Conservation (phyloP, 1,140 invertebrate species). For the Papilio aristodemus region DNA sequence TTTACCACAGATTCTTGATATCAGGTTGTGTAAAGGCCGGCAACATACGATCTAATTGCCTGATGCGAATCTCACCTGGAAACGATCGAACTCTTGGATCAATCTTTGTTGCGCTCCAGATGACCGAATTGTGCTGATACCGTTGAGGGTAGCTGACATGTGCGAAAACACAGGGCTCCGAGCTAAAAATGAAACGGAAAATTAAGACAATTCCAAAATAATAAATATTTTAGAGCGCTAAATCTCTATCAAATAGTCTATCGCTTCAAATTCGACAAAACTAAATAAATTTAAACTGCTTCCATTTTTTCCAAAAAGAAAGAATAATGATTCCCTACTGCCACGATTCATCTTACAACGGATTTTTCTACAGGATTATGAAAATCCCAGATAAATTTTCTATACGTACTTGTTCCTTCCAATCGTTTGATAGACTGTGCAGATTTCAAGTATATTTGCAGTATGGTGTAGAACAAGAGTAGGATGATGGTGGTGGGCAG, state of each 20-base stretch:
- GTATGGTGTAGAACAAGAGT: constrained; percentile 86
- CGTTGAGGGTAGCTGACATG: constrained; percentile 88
- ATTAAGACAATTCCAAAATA: constrained; percentile 8
- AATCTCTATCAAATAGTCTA: too few relatives aligned
- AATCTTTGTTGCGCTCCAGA: constrained; percentile 84
- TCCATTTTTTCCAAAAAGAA: too few relatives aligned
- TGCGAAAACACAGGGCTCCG: constrained; percentile 92
- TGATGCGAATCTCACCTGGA: constrained; percentile 22
- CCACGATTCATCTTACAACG: too few relatives aligned
- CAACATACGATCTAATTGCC: too few relatives aligned
- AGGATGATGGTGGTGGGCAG: constrained; percentile 85
- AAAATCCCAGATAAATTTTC: neutral
- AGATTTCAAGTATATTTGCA: constrained; percentile 89
- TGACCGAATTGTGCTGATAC: constrained; percentile 90
- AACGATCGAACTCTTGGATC: constrained; percentile 85
- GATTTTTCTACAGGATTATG: too few relatives aligned
- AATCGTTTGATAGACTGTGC: constrained; percentile 92
- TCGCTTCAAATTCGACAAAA: too few relatives aligned
- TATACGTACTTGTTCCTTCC: constrained; percentile 87
- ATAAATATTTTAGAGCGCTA: constrained; percentile 12
- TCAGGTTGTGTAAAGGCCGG: too few relatives aligned
- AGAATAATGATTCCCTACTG: too few relatives aligned
- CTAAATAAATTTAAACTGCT: too few relatives aligned
- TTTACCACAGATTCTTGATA: too few relatives aligned
- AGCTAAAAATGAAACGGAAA: constrained; percentile 63